Evolutionary conservation across 2,888 invertebrate species (phyloP).

Genomic region (Mythimna pallens): DNA sequence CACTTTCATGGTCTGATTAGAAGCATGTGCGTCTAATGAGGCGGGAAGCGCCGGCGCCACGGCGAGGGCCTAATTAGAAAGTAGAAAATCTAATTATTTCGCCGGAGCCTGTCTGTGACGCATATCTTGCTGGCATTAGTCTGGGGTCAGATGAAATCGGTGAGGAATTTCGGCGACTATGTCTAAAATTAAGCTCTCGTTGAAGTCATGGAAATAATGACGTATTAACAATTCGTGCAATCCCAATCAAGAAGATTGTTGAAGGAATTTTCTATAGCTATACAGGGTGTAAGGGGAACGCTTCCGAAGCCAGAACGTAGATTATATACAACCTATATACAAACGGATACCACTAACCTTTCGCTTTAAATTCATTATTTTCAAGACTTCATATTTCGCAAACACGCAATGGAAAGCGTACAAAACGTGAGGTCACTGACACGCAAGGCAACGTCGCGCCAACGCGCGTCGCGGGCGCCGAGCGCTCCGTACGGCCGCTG

Average conservation of each 20-base stretch:
- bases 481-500: too few relatives aligned
- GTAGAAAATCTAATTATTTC: conserved; percentile 79
- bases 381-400: too few relatives aligned
- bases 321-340: too few relatives aligned
- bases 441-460: too few relatives aligned
- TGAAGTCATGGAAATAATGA: background rate
- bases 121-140: conserved; percentile 30
- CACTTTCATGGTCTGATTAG: conserved; percentile 55
- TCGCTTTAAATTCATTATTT: too few relatives aligned
- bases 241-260: background rate
- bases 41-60: conserved; percentile 67
- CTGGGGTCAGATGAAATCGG: conserved; percentile 31
- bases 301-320: too few relatives aligned
- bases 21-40: conserved; percentile 64
- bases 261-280: background rate
- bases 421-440: too few relatives aligned
- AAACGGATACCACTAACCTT: too few relatives aligned
- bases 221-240: background rate
- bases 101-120: conserved; percentile 45
- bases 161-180: background rate
- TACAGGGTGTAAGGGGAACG: too few relatives aligned
- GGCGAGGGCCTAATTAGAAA: conserved; percentile 80
- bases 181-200: background rate
- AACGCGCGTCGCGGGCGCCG: too few relatives aligned
- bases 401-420: too few relatives aligned